Evolutionary conservation across 2,888 invertebrate genomes (phyloP).

Genomic region (Brachycybe producta): DNA sequence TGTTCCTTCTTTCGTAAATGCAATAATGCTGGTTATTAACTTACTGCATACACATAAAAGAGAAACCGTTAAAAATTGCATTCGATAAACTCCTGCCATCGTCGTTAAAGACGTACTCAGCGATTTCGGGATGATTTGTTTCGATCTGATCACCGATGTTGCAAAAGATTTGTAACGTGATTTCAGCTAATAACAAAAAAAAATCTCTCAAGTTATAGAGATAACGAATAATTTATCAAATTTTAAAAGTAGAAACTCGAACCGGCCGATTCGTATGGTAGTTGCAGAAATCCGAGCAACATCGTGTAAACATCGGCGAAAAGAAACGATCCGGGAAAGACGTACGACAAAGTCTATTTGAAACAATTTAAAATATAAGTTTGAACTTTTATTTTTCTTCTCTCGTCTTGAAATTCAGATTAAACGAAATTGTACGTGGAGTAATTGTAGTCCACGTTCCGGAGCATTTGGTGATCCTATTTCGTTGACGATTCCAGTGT

Average conservation of each 20-base stretch:
- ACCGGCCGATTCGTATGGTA: conserved; percentile 46
- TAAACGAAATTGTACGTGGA: conserved; percentile 45
- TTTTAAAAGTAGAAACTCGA: background rate
- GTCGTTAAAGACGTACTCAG: conserved; percentile 29
- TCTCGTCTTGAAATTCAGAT: background rate
- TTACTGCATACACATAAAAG: conserved; percentile 40
- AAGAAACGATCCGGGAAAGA: conserved; percentile 85
- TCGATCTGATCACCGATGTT: conserved; percentile 34
- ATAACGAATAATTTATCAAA: background rate
- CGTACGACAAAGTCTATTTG: conserved; percentile 64
- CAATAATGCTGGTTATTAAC: conserved; percentile 72
- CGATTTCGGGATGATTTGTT: conserved; percentile 30
- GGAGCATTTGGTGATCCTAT: conserved; percentile 65
- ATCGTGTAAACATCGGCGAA: conserved; percentile 68
- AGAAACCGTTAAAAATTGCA: too few relatives aligned
- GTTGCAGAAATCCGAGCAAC: conserved; percentile 58
- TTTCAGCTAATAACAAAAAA: conserved; percentile 27
- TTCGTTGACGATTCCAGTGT: conserved; percentile 53
- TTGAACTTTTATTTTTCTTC: background rate
- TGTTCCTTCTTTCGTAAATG: conserved; percentile 74
- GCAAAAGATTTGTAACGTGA: conserved; percentile 33
- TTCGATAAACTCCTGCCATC: background rate
- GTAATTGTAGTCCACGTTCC: conserved; percentile 73
- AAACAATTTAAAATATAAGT: background rate
- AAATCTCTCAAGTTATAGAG: background rate